phyloP scores from a whole-genome alignment of 2,113 vertebrate species.

The Myotis davidii region DNA sequence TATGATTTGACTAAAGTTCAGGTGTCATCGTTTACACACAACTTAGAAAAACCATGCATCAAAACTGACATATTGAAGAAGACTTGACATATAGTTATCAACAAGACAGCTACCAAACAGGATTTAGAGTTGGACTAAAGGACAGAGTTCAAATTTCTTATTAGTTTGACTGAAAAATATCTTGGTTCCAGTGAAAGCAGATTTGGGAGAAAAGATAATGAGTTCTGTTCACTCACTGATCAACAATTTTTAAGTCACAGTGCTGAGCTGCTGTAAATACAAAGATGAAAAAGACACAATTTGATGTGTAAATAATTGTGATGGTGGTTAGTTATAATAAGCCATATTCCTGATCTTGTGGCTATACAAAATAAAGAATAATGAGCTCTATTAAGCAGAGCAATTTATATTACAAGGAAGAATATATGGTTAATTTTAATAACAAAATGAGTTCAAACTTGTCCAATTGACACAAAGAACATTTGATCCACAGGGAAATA shows the following conservation, averaged over 20 bases:
- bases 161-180: conserved; percentile 32
- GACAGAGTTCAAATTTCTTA: conserved; percentile 37
- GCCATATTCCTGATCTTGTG: not conserved
- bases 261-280: not conserved
- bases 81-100: not conserved
- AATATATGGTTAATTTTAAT: not conserved
- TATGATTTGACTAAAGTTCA: conserved; percentile 34
- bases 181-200: conserved; percentile 7
- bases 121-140: not conserved
- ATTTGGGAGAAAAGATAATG: conserved; percentile 39
- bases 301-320: not conserved
- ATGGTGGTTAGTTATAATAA: not conserved
- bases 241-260: not conserved
- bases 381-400: not conserved
- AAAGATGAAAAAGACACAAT: not conserved
- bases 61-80: conserved; percentile 16
- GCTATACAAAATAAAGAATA: not conserved
- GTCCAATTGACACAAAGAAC: not conserved
- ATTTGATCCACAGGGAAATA: not conserved
- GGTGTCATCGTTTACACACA: conserved; percentile 7
- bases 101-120: conserved; percentile 46
- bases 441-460: not conserved
- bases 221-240: not conserved
- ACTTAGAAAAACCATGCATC: conserved; percentile 30
- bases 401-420: not conserved